Conservation (phyloP, 2,113 vertebrate species). For the Aplodontia rufa region DNA sequence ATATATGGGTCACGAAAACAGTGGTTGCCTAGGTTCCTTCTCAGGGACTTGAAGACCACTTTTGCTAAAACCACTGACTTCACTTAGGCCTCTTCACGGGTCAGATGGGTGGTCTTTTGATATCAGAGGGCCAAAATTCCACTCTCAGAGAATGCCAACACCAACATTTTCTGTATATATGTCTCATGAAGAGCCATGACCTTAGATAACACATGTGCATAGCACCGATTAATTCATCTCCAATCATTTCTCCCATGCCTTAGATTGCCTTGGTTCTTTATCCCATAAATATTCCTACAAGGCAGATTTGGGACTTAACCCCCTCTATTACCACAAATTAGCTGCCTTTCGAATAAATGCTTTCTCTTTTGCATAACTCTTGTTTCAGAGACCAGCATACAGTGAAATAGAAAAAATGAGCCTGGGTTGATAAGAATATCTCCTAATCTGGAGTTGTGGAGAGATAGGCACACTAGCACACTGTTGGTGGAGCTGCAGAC, state of each 20-base stretch:
- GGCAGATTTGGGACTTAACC: neutral
- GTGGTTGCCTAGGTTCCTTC: neutral
- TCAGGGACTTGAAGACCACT: neutral
- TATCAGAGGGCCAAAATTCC: neutral
- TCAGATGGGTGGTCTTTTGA: neutral
- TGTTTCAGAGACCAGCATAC: neutral
- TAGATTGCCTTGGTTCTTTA: neutral
- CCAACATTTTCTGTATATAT: neutral
- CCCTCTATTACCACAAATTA: neutral
- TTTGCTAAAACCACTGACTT: neutral
- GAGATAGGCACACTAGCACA: too few species aligned
- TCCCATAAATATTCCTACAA: neutral
- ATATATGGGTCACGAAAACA: too few species aligned
- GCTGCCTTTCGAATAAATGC: neutral
- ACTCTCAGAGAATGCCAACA: neutral
- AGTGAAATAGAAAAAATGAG: neutral
- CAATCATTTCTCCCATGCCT: neutral
- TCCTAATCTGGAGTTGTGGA: neutral
- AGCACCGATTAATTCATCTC: neutral
- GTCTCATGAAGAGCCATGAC: neutral
- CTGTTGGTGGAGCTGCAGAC: too few species aligned
- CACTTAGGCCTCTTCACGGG: neutral
- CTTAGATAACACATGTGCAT: neutral
- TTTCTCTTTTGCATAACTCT: neutral
- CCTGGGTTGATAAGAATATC: neutral